Percentiles rank a stretch among this genome's conserved stretches.
Evolutionary conservation across 2,888 invertebrate species (phyloP).

Genomic region (Acrobeloides nanus): DNA sequence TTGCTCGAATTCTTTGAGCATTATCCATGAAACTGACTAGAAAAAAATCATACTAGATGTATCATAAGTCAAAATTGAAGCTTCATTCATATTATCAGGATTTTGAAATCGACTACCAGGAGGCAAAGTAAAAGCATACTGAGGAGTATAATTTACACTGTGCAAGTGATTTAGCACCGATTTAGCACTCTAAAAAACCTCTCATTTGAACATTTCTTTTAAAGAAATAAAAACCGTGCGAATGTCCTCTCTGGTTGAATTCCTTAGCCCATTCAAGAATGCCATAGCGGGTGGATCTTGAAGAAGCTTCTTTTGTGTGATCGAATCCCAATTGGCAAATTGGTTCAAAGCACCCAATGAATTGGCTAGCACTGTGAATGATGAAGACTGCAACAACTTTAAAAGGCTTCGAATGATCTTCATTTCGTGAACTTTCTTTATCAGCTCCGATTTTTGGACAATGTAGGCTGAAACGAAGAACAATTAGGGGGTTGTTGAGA

Average conservation of each 20-base stretch:
- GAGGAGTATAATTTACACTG: no score
- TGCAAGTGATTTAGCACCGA: no score
- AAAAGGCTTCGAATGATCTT: constrained; percentile 24
- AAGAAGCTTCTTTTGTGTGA: constrained; percentile 29
- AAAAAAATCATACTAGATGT: no score
- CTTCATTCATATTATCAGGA: no score
- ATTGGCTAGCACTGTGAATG: constrained; percentile 44
- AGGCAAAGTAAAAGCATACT: no score
- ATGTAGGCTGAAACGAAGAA: constrained; percentile 17
- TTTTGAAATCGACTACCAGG: no score
- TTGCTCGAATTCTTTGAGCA: no score
- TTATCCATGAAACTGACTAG: no score
- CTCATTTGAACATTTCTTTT: no score
- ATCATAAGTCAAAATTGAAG: no score
- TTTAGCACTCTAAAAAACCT: no score
- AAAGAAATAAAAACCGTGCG: no score
- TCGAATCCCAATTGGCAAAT: constrained; percentile 33
- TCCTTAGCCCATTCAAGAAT: constrained; percentile 31
- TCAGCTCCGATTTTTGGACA: constrained; percentile 10
- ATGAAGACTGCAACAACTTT: constrained; percentile 31
- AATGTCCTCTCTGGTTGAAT: constrained; percentile 40
- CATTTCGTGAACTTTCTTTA: constrained; percentile 12
- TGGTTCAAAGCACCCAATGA: constrained; percentile 35
- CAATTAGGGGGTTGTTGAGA: not conserved
- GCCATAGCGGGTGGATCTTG: constrained; percentile 25